Base-by-base conservation (phyloP, 2,797 vertebrate genomes). In the Pitangus sulphuratus region DNA sequence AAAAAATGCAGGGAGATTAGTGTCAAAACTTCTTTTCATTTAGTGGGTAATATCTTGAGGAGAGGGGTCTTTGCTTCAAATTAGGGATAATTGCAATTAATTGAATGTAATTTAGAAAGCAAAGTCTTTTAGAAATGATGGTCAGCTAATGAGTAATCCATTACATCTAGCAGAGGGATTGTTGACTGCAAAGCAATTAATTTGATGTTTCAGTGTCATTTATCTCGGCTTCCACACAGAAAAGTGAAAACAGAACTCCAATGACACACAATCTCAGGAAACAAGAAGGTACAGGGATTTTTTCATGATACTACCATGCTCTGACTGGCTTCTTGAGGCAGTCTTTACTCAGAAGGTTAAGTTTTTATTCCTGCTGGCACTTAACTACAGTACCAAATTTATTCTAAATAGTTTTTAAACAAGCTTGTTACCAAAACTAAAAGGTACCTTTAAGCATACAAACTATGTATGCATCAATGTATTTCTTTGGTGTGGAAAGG, bases 21-120 rank as follows among this genome's bases (percentile, higher is more conserved):
- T 85, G 58, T 89, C 94, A 97, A 93, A 87, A 87, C 6, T 51
- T 86, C 68, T 90, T 96, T 93, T 94, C 44, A 82, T 84, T 91
- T 87, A 91, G 42, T 79, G 44, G 42, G 87, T 93, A 94, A 81
- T 57, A 10, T 88, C 74, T 96, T 86, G 30, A 68, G 37, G 35
- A 62, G 20, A 47, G 11, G 21, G 12, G 57, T 54, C 50, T 87
- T 40, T 87, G 20, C 22, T 78, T 77, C 35, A 94, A 85, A 96
- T 93, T 89, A 97, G 84, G 66, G 56, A 89, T 79, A 86, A 80
- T 40, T 95, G 54, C 68, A 87, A 81, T 95, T 98, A 97, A 97
- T 62, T 84, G 39, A 87, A 81, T 9, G 1, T 57, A 94, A 91
- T 96, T 89, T 93, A 88, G 79, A 97, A 95, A 96, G 74, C 9